phyloP scores from a whole-genome alignment of 2,888 invertebrate species.

The Lamellibrachia satsuma region DNA sequence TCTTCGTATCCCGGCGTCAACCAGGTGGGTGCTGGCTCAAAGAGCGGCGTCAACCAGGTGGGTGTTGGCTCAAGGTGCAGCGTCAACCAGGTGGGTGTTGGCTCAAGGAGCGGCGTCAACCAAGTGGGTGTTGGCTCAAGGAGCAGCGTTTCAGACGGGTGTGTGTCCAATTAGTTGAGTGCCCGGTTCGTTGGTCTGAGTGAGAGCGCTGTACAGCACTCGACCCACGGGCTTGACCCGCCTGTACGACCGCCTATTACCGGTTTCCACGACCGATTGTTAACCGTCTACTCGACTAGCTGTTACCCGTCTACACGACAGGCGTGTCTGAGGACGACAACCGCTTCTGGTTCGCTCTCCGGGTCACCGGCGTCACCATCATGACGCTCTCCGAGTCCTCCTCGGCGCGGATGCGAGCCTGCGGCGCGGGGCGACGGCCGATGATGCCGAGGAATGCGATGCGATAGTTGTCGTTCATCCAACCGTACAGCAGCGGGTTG shows the following conservation, averaged over 20 bases:
- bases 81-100: too few species aligned
- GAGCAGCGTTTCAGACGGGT: too few species aligned
- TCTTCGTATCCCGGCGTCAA: background rate
- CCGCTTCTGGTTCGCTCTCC: background rate
- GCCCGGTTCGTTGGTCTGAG: too few species aligned
- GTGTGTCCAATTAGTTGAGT: too few species aligned
- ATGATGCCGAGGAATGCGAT: constrained; percentile 41
- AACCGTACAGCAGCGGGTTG: constrained; percentile 64
- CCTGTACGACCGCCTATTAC: background rate
- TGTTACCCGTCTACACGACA: background rate
- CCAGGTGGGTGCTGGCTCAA: too few species aligned
- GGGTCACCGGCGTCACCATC: background rate
- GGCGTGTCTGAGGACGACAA: background rate
- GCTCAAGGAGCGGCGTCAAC: too few species aligned
- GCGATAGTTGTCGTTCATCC: constrained; percentile 62
- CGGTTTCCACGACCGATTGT: background rate
- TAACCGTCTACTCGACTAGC: background rate
- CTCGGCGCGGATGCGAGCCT: constrained; percentile 22
- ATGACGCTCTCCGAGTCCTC: constrained; percentile 35
- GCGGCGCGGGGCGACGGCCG: constrained; percentile 24
- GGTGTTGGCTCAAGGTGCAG: too few species aligned
- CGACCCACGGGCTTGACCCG: background rate
- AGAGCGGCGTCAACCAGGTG: too few species aligned
- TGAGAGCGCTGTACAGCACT: background rate
- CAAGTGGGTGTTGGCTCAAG: too few species aligned